Evolutionary conservation across 1,140 invertebrate genomes (phyloP).

Genomic region (Platyscapa corneri): DNA sequence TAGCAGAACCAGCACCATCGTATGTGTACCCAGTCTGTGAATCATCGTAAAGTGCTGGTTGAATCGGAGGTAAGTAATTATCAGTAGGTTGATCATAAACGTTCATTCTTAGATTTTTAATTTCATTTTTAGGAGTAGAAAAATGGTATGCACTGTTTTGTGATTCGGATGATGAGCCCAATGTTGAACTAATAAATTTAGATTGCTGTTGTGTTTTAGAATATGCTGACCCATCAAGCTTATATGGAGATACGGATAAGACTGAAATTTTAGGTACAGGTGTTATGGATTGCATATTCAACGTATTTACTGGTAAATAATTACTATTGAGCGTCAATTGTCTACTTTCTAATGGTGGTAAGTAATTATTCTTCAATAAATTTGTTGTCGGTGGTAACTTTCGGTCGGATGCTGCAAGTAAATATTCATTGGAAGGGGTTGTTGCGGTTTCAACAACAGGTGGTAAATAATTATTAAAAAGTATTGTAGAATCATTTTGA

Average conservation of each 20-base stretch:
- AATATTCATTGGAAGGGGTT: conserved; percentile 3
- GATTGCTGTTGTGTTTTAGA: not conserved
- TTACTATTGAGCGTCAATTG: not conserved
- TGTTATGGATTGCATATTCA: not conserved
- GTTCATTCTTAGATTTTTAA: not conserved
- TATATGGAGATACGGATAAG: conserved; percentile 2
- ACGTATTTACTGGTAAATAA: conserved; percentile 19
- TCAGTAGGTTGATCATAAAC: conserved; percentile 3
- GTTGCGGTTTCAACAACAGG: not conserved
- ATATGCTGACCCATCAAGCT: conserved; percentile 15
- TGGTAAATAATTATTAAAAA: conserved; percentile 41
- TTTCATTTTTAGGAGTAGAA: not conserved
- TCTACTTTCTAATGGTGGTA: not conserved
- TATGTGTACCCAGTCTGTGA: conserved; percentile 17
- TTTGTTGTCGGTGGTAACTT: not conserved
- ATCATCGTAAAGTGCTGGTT: not conserved
- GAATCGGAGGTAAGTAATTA: conserved; percentile 38
- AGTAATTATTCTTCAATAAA: conserved; percentile 6
- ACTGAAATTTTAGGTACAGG: not conserved
- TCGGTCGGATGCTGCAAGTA: not conserved
- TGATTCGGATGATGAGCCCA: not conserved
- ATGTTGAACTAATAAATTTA: not conserved
- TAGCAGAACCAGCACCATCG: not conserved
- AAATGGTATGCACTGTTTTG: not conserved
- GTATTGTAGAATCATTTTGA: conserved; percentile 29